These are phyloP conservation scores for Andrena trimmerana DNA, from an alignment of 2,888 invertebrate genomes.

Conservation along the genomic window DNA sequence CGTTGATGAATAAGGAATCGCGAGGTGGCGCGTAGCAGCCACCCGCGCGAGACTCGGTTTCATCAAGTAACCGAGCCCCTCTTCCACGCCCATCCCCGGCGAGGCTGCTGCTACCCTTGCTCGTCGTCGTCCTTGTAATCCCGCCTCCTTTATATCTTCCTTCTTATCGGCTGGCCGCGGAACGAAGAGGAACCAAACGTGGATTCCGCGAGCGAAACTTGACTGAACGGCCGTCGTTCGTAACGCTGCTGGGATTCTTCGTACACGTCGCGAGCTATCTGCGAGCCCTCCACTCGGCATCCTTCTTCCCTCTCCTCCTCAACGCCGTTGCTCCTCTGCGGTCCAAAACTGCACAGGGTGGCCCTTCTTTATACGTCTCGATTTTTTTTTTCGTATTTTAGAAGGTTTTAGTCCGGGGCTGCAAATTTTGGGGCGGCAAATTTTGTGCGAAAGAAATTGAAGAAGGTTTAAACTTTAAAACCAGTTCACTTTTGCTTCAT, in stretches of 20 bases:
- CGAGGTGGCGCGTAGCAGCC: conserved; percentile 37
- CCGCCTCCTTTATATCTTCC: conserved; percentile 69
- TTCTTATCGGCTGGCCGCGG: conserved; percentile 65
- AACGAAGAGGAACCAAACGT: conserved; percentile 46
- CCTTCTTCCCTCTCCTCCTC: conserved; percentile 14
- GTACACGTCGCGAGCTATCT: conserved; percentile 57
- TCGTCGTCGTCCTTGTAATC: conserved; percentile 67
- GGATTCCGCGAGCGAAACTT: conserved; percentile 69
- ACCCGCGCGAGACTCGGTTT: conserved; percentile 72
- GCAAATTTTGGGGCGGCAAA: too few species aligned
- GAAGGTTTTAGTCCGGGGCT: too few species aligned
- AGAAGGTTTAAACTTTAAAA: too few species aligned
- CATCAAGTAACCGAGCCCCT: conserved; percentile 67
- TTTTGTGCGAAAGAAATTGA: too few species aligned
- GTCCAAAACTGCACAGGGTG: background rate
- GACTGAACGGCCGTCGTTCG: conserved; percentile 65
- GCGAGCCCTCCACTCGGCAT: conserved; percentile 23
- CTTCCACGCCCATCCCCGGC: background rate
- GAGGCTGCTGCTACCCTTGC: background rate
- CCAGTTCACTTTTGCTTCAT: too few species aligned
- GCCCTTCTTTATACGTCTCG: too few species aligned
- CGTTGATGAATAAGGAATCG: conserved; percentile 79
- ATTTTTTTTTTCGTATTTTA: too few species aligned
- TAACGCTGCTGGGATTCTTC: conserved; percentile 56
- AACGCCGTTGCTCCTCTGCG: background rate